Conservation (phyloP, 2,113 vertebrate genomes). For the Prolemur simus region DNA sequence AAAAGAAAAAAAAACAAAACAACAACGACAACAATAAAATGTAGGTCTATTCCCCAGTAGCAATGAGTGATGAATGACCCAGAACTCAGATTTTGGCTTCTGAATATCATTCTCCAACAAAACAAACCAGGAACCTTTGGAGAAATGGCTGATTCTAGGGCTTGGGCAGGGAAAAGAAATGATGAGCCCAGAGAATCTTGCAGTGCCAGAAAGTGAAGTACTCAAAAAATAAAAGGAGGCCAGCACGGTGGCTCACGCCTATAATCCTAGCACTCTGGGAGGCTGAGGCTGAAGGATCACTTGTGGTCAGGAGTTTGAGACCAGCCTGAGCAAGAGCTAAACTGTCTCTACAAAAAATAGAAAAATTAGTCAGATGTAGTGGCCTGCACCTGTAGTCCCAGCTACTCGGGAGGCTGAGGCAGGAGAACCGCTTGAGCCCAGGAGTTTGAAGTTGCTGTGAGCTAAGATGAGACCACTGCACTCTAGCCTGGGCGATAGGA, state of each 20-base stretch:
- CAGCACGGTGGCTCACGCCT: too few relatives aligned
- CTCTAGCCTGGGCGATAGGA: background rate
- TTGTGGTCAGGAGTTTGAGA: too few relatives aligned
- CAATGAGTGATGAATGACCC: background rate
- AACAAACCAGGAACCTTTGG: constrained; percentile 1
- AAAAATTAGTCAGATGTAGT: background rate
- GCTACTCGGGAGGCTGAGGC: background rate
- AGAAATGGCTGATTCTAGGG: background rate
- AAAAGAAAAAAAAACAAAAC: too few relatives aligned
- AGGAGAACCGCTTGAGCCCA: background rate
- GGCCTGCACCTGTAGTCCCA: background rate
- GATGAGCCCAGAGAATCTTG: background rate
- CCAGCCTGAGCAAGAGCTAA: too few relatives aligned
- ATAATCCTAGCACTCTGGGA: too few relatives aligned
- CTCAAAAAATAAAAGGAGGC: background rate
- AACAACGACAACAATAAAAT: too few relatives aligned
- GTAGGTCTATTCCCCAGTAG: background rate
- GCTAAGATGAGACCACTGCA: background rate
- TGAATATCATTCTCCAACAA: background rate
- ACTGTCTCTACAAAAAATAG: too few relatives aligned
- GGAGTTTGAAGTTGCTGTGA: background rate
- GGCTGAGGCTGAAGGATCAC: too few relatives aligned
- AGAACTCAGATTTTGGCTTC: background rate
- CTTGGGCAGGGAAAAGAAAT: background rate
- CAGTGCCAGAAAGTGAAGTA: background rate